Evolutionary conservation across 2,113 vertebrate genomes (phyloP), one percentile per base, ranked within the genome.

Genomic region (Spizaetus ornatus): DNA sequence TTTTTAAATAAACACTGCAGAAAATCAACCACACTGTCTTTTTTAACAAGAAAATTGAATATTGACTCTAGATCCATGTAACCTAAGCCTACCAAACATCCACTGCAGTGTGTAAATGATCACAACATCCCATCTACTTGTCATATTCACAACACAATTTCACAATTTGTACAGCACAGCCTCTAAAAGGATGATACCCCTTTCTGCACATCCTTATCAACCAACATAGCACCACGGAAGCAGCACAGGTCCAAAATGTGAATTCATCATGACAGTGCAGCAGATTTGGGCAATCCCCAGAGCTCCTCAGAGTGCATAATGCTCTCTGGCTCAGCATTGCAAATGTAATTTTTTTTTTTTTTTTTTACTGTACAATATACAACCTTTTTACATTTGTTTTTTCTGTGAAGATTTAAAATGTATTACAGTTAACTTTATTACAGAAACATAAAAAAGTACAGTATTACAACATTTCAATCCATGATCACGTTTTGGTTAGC

Each of bases 1-100:
- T 96, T 97, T 96, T 95, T 86, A 89, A 97, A 97, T 96, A 98
- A 94, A 96, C n/a, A 82, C 21, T 71, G 58, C 23, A 80, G 40
- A 96, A 93, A 91, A 92, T 76, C 27, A 80, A 69, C 22, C 32
- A 48, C 65, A 10, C 15, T n/a, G 56, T n/a, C 38, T 80, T 82
- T 88, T 82, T 88, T 66, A 74, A 89, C 52, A 89, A 59, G 42
- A 32, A 56, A 82, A 56, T 2, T 3, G 9, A 93, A 36, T 52
- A 53, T 48, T 58, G 4, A 1, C 13, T 85, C 53, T 43, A 67
- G 50, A 59, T 78, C 16, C 29, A 32, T 11, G 15, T 36, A 89
- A 71, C 22, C 32, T 76, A 82, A 63, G 95, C 61, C 25, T 58
- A 73, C 58, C 71, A 61, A 45, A 55, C 52, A 61, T 20, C 48